phyloP scores from a whole-genome alignment of 2,888 invertebrate genomes.

The Pristionchus maxplancki region DNA sequence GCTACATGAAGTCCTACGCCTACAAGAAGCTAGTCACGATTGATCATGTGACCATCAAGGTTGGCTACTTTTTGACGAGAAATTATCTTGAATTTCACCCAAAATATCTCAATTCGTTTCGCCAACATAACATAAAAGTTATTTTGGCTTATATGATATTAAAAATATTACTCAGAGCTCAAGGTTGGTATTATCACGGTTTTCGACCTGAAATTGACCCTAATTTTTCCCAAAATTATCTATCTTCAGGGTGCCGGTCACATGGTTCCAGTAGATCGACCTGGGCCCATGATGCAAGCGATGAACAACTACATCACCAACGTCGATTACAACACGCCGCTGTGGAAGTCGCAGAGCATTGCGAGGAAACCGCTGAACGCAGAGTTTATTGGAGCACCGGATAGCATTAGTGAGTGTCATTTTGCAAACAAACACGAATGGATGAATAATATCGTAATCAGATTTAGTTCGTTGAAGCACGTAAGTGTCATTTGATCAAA shows the following conservation, averaged over 20 bases:
- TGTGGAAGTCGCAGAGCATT: conserved; percentile 53
- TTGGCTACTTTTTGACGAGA: neutral
- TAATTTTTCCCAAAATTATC: neutral
- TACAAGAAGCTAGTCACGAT: conserved; percentile 55
- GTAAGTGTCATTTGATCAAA: no score
- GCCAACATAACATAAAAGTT: no score
- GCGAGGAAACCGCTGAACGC: conserved; percentile 60
- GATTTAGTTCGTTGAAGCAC: no score
- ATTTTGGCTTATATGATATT: no score
- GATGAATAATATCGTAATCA: no score
- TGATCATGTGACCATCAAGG: conserved; percentile 67
- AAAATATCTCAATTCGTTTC: no score
- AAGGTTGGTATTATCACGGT: neutral
- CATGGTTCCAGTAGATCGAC: conserved; percentile 88
- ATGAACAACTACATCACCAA: conserved; percentile 82
- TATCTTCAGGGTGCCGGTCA: conserved; percentile 84
- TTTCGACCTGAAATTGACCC: no score
- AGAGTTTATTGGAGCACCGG: conserved; percentile 48
- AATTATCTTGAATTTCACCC: no score
- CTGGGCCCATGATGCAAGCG: conserved; percentile 86
- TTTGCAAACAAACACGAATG: no score
- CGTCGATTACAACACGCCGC: conserved; percentile 61
- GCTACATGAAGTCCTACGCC: conserved; percentile 60
- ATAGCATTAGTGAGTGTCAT: conserved; percentile 10
- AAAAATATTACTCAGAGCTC: no score